phyloP scores from a whole-genome alignment of 1,140 invertebrate species.

The Agrypnia vestita region DNA sequence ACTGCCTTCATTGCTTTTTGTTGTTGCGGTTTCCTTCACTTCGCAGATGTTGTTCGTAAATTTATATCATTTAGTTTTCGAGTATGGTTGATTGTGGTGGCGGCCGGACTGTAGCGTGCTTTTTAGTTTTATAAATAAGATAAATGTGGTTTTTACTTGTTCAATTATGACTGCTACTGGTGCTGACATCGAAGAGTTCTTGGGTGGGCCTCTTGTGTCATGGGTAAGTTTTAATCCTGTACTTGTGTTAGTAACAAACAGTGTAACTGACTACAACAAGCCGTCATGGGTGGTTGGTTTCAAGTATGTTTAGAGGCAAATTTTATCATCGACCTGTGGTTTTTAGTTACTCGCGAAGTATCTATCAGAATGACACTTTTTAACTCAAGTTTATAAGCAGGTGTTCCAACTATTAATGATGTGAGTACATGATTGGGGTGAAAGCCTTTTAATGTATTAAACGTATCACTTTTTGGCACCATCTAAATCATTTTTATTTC shows the following conservation, averaged over 20 bases:
- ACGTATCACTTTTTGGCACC: too few relatives aligned
- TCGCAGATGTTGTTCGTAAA: slow-evolving; percentile 52
- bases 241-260: slow-evolving; percentile 46
- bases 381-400: slow-evolving; percentile 39
- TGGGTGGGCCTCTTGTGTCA: slow-evolving; percentile 86
- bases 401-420: neutral
- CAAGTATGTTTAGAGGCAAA: slow-evolving; percentile 51
- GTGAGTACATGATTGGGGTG: too few relatives aligned
- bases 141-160: slow-evolving; percentile 48
- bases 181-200: slow-evolving; percentile 85
- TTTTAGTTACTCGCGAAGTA: slow-evolving; percentile 49
- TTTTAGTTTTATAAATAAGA: slow-evolving; percentile 41
- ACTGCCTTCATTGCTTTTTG: slow-evolving; percentile 35
- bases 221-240: slow-evolving; percentile 79
- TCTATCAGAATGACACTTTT: slow-evolving; percentile 43
- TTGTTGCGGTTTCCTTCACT: slow-evolving; percentile 48
- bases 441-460: too few relatives aligned
- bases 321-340: slow-evolving; percentile 52
- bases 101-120: slow-evolving; percentile 29
- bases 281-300: slow-evolving; percentile 50
- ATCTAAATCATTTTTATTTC: too few relatives aligned
- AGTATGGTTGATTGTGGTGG: slow-evolving; percentile 39
- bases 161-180: slow-evolving; percentile 76
- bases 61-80: slow-evolving; percentile 45
- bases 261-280: slow-evolving; percentile 44